phyloP scores from a whole-genome alignment of 2,797 vertebrate genomes.

The Chelon auratus region DNA sequence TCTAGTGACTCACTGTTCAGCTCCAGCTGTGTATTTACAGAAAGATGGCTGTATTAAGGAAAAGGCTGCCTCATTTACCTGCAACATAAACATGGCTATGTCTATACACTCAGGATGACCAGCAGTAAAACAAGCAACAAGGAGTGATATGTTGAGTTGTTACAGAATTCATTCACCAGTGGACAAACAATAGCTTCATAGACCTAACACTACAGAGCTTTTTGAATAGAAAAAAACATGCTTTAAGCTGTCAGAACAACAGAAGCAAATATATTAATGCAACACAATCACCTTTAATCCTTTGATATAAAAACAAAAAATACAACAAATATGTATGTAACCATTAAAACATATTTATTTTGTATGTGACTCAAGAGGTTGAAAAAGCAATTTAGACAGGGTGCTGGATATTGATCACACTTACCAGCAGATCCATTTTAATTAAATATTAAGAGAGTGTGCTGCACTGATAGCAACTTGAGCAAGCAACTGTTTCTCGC shows the following conservation, averaged over 20 bases:
- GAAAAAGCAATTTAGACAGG: conserved; percentile 86
- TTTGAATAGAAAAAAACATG: conserved; percentile 47
- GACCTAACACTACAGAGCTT: conserved; percentile 58
- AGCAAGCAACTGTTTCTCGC: conserved; percentile 63
- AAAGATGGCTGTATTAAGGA: conserved; percentile 90
- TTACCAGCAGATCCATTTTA: conserved; percentile 88
- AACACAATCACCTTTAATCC: conserved; percentile 22
- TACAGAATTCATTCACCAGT: conserved; percentile 66
- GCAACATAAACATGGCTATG: conserved; percentile 93
- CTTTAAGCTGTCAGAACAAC: conserved; percentile 42
- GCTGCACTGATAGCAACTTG: conserved; percentile 76
- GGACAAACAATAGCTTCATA: conserved; percentile 73
- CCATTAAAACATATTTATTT: conserved; percentile 84
- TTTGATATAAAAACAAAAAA: conserved; percentile 22
- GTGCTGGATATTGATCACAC: conserved; percentile 85
- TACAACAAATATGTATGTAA: conserved; percentile 52
- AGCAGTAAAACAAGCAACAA: conserved; percentile 77
- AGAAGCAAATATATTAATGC: conserved; percentile 33
- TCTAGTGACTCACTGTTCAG: conserved; percentile 81
- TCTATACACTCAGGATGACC: conserved; percentile 80
- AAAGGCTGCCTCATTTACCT: conserved; percentile 91
- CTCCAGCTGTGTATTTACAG: conserved; percentile 88
- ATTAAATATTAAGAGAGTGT: conserved; percentile 87
- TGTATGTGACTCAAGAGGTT: conserved; percentile 82
- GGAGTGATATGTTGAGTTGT: conserved; percentile 79